Evolutionary conservation across 37 sponge, comb jelly and placozoan species (phyloP).

Genomic region (Bolinopsis microptera): DNA sequence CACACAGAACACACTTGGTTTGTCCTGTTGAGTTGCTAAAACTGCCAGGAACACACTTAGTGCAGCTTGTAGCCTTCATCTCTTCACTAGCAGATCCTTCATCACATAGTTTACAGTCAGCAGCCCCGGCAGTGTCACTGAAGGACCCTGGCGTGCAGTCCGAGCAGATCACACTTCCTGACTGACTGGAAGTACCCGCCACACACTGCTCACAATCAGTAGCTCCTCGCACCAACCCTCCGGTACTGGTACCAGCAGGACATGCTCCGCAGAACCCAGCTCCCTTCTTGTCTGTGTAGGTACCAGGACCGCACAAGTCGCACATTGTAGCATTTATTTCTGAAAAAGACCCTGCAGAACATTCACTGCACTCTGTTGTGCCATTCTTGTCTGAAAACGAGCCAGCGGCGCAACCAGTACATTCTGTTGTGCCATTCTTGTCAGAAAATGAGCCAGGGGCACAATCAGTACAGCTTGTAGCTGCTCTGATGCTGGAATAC

Average conservation of each 20-base stretch:
- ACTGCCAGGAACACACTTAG: neutral
- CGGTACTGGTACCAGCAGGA: neutral
- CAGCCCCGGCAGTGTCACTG: neutral
- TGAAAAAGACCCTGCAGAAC: neutral
- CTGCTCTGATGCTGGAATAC: neutral
- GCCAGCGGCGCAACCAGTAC: neutral
- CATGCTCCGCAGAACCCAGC: neutral
- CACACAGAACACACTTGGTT: neutral
- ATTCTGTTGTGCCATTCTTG: neutral
- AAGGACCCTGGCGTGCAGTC: neutral
- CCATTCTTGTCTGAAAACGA: slow-evolving; percentile 29
- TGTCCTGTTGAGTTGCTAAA: neutral
- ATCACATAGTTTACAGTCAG: neutral
- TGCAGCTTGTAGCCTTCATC: neutral
- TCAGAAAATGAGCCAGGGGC: neutral
- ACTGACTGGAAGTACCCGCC: neutral
- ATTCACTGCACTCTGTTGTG: neutral
- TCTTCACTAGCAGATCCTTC: neutral
- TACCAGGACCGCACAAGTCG: neutral
- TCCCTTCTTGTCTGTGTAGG: neutral
- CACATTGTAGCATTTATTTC: slow-evolving; percentile 2
- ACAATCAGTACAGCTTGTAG: neutral
- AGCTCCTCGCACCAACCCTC: neutral
- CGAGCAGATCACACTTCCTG: neutral
- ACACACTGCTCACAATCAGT: neutral